Base-by-base conservation (phyloP, 1,140 invertebrate species). In the Heliconius himera region DNA sequence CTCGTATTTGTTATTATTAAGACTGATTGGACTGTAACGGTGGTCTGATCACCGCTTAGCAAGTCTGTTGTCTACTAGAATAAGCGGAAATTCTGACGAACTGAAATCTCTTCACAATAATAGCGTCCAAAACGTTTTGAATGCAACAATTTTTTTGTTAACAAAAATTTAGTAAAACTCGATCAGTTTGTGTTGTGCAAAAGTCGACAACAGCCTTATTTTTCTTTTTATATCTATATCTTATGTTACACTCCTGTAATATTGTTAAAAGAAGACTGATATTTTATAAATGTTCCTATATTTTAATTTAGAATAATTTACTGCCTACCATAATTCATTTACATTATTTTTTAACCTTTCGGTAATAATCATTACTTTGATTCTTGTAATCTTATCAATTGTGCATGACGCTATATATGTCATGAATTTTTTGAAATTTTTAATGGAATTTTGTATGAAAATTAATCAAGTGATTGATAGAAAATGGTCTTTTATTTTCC, bases 281-380 rank as follows among this genome's bases (percentile, higher is more conserved):
- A 90, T 92, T 92, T 94, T 93, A 91, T 93, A 92, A 89, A 92
- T 93, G 93, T 94, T 94, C 93, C 93, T 94, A 94, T 94, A 93
- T 93, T 94, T 92, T 94, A 92, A 91, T 93, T 94, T 94, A 94
- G 91, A 91, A 92, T 94, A 93, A 92, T 93, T 94, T 93, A 91
- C 90, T 91, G 87, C 88, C 87, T 92, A 89, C 88, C 87, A 88
- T 89, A 87, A 89, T 91, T 91, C 86, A 84, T 91, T 93, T 90
- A 89, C 85, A 87, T 91, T 87, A 89, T 90, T 89, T 83, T 90
- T 92, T 93, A 91, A 88, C 90, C 81, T 87, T 87, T 90, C 87
- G 88, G 87, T 90, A 92, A 86, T 85, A 87, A 87, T 89, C 77
- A 89, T 90, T 92, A 89, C 86, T 91, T 91, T 88, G 83, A 92